Evolutionary conservation across 2,888 invertebrate species (phyloP).

Genomic region (Nomada fabriciana): DNA sequence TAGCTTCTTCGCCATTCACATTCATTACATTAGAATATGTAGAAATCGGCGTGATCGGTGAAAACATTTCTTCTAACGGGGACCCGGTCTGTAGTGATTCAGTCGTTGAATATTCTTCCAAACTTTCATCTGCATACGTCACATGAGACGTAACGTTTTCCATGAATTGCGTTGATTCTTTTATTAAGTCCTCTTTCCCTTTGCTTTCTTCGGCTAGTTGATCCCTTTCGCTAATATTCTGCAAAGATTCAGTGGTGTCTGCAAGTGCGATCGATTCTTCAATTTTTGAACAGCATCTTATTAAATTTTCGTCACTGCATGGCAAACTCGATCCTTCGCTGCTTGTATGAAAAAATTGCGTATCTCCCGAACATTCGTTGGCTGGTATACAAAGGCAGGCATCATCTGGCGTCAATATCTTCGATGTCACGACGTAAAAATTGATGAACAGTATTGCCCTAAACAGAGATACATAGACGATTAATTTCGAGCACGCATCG

Average conservation of each 20-base stretch:
- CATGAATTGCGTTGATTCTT: background rate
- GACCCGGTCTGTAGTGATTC: background rate
- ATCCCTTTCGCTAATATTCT: background rate
- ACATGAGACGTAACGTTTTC: background rate
- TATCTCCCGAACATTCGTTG: background rate
- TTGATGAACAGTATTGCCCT: conserved; percentile 11
- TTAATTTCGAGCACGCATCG: conserved; percentile 6
- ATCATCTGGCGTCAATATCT: conserved; percentile 2
- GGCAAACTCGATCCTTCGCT: background rate
- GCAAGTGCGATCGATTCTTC: background rate
- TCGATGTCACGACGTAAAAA: conserved; percentile 2
- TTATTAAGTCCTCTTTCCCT: background rate
- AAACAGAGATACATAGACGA: conserved; percentile 18
- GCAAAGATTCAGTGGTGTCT: background rate
- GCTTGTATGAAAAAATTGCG: background rate
- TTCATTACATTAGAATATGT: background rate
- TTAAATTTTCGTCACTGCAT: conserved; percentile 13
- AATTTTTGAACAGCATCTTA: conserved; percentile 27
- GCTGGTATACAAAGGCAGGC: conserved; percentile 13
- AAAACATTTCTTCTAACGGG: background rate
- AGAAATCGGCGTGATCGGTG: background rate
- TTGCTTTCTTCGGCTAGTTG: background rate
- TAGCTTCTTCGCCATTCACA: background rate
- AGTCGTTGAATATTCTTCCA: background rate
- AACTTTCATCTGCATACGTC: background rate